phyloP scores from a whole-genome alignment of 2,888 invertebrate species.

The Scaptomyza polygonia region DNA sequence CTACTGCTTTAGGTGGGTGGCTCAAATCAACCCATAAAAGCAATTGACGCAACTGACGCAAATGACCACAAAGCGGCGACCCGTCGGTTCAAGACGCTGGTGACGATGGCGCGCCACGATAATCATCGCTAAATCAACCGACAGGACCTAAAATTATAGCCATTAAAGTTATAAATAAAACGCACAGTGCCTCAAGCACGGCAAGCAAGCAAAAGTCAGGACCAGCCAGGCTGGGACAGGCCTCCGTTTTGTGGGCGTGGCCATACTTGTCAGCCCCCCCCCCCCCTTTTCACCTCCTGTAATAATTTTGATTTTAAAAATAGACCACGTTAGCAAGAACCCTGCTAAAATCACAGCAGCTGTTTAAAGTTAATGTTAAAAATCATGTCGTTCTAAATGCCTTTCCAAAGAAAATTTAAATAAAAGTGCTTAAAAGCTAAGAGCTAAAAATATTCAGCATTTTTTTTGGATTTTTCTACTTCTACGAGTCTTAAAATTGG shows the following conservation, averaged over 20 bases:
- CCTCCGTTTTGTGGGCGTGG: slow-evolving; percentile 62
- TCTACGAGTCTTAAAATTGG: too few relatives aligned
- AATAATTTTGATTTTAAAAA: slow-evolving; percentile 72
- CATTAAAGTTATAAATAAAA: slow-evolving; percentile 80
- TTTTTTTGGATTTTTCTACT: too few relatives aligned
- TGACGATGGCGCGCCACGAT: slow-evolving; percentile 53
- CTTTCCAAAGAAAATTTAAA: too few relatives aligned
- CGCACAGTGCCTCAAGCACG: slow-evolving; percentile 24
- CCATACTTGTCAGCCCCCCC: slow-evolving; percentile 26
- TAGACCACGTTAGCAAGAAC: slow-evolving; percentile 31
- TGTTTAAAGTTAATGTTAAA: slow-evolving; percentile 17
- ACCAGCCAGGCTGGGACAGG: slow-evolving; percentile 15
- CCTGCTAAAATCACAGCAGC: slow-evolving; percentile 49
- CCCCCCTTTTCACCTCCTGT: slow-evolving; percentile 38
- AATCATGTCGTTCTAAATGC: slow-evolving; percentile 26
- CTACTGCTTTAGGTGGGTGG: slow-evolving; percentile 40
- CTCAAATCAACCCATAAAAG: slow-evolving; percentile 11
- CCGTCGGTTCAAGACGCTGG: slow-evolving; percentile 28
- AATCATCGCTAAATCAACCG: slow-evolving; percentile 79
- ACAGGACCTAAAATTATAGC: slow-evolving; percentile 74
- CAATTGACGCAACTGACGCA: slow-evolving; percentile 58
- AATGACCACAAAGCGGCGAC: slow-evolving; percentile 52
- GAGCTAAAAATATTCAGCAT: too few relatives aligned
- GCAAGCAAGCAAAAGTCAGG: background rate
- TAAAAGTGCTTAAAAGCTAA: too few relatives aligned